phyloP scores from a whole-genome alignment of 2,888 invertebrate species.

The Diadegma fenestrale region DNA sequence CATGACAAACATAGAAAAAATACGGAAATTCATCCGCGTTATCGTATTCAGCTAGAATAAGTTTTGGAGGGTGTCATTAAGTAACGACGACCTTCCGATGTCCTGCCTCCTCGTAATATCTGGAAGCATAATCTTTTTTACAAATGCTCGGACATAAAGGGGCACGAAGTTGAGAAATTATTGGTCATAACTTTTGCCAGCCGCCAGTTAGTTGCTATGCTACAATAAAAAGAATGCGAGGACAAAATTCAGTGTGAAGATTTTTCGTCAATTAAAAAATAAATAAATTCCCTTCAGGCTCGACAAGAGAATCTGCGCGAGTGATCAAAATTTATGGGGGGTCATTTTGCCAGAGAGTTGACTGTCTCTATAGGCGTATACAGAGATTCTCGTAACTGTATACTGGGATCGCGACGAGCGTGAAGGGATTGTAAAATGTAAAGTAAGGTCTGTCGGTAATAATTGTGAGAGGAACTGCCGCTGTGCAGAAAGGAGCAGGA shows the following conservation, averaged over 20 bases:
- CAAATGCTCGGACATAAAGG: neutral
- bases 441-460: conserved; percentile 54
- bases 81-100: neutral
- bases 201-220: neutral
- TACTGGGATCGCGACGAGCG: conserved; percentile 40
- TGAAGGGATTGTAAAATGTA: conserved; percentile 58
- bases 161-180: neutral
- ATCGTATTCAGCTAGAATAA: neutral
- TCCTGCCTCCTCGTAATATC: neutral
- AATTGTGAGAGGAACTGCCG: conserved; percentile 45
- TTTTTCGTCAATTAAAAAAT: conserved; percentile 25
- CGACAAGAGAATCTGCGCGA: conserved; percentile 12
- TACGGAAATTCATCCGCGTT: neutral
- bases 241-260: neutral
- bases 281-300: conserved; percentile 33
- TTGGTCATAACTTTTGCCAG: neutral
- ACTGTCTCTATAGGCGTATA: conserved; percentile 16
- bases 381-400: conserved; percentile 14
- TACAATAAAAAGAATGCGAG: neutral
- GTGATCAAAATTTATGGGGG: conserved; percentile 37
- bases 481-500: conserved; percentile 45
- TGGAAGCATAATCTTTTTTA: neutral
- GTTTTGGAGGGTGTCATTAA: neutral
- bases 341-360: conserved; percentile 17
- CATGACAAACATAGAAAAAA: neutral